These are phyloP conservation scores for Cheumatopsyche charites DNA, from an alignment of 1,140 invertebrate genomes.

Conservation along the genomic window DNA sequence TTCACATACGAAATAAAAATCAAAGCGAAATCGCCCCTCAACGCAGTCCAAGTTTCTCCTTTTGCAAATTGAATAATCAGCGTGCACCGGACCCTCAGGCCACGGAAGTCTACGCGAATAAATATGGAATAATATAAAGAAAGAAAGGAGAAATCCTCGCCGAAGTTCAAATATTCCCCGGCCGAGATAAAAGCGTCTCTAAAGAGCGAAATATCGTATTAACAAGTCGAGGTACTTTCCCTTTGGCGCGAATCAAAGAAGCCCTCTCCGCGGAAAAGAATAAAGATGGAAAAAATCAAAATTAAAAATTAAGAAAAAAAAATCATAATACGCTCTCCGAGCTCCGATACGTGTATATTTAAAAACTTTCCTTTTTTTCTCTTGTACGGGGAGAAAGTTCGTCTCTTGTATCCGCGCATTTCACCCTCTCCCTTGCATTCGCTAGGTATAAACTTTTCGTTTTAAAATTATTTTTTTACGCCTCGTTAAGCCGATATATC, in stretches of 20 bases:
- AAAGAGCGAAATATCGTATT: too few relatives aligned
- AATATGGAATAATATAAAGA: background rate
- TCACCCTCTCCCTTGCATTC: background rate
- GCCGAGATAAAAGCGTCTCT: too few relatives aligned
- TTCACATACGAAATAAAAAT: constrained; percentile 10
- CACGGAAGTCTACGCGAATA: constrained; percentile 28
- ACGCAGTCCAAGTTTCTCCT: constrained; percentile 38
- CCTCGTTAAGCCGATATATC: constrained; percentile 7
- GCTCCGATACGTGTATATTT: too few relatives aligned
- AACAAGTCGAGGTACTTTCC: too few relatives aligned
- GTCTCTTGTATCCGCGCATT: constrained; percentile 6
- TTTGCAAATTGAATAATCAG: constrained; percentile 43
- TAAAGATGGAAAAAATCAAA: too few relatives aligned
- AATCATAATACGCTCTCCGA: too few relatives aligned
- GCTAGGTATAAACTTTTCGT: constrained; percentile 7
- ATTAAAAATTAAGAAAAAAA: too few relatives aligned
- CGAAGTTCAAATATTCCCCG: too few relatives aligned
- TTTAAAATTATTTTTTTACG: constrained; percentile 14
- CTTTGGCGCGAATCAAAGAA: too few relatives aligned
- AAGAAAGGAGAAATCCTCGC: too few relatives aligned
- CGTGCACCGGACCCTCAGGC: constrained; percentile 30
- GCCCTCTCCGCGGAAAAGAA: too few relatives aligned
- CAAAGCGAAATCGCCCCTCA: constrained; percentile 42
- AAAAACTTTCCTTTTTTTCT: too few relatives aligned
- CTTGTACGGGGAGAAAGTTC: constrained; percentile 10